Base-by-base conservation (phyloP, 2,113 vertebrate genomes). In the Daboia siamensis region DNA sequence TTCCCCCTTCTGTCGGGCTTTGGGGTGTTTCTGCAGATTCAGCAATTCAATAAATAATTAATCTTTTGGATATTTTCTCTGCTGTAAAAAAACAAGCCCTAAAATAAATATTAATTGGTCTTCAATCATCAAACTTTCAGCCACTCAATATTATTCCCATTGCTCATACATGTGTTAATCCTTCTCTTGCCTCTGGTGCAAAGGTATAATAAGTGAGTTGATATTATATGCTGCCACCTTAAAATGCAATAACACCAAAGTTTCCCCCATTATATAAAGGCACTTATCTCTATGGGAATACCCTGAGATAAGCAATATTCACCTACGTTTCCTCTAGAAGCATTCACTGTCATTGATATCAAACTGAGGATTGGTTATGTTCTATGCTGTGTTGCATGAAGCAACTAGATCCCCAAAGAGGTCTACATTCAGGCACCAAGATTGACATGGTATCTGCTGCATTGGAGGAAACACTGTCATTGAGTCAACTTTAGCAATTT, bases 31-130 rank as follows among this genome's bases (percentile, higher is more conserved):
- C 87, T 95, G 93, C 94, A 95, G 91, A 97, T 97, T 96, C 95
- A 97, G 95, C 94, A 95, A 89, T 96, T 97, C 94, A 95, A 97
- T 98, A 98, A 98, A 97, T 97, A 98, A 98, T 97, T 97, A 97
- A 97, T 97, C 96, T 95, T 90, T 89, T 96, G 97, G 97, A 95
- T 97, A 94, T 97, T 97, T 97, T 96, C 97, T 95, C 90, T 10
- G 46, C 93, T 97, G 95, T 97, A 96, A 97, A 74, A 97, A 97
- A 97, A 97, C 97, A 97, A 97, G 97, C 69, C 17, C 69, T 21
- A 96, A 97, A 97, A 21, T 97, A 97, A 97, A 69, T 26, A 97
- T 97, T 97, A 98, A 98, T 98, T 97, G 97, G 96, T 94, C 97
- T 97, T 97, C 97, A 96, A 96, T 97, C 97, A 97, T 97, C 96